Evolutionary conservation across 2,888 invertebrate genomes (phyloP).

Genomic region (Drosophila cognata): DNA sequence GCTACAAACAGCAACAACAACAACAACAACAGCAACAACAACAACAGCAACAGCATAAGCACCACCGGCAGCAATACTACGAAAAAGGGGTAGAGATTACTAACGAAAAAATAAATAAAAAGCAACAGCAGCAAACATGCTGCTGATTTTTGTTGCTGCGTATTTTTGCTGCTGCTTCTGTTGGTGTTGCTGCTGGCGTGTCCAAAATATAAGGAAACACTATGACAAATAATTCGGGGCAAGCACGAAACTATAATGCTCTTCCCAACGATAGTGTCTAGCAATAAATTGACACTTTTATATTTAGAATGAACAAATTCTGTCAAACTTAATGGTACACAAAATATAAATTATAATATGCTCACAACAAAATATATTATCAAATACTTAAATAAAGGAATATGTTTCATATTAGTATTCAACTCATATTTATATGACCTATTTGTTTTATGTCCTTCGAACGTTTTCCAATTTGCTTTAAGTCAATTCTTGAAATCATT

Average conservation of each 20-base stretch:
- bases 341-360: background rate
- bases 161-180: conserved; percentile 30
- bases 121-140: conserved; percentile 64
- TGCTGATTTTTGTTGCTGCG: conserved; percentile 56
- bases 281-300: background rate
- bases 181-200: conserved; percentile 20
- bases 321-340: background rate
- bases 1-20: conserved; percentile 27
- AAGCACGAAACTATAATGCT: conserved; percentile 21
- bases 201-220: conserved; percentile 30
- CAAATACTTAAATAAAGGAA: background rate
- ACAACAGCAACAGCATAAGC: conserved; percentile 22
- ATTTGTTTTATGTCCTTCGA: background rate
- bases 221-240: background rate
- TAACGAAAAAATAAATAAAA: conserved; percentile 74
- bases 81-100: conserved; percentile 73
- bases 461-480: background rate
- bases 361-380: background rate
- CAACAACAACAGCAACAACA: conserved; percentile 31
- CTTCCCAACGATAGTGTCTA: conserved; percentile 1
- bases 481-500: background rate
- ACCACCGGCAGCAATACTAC: conserved; percentile 36
- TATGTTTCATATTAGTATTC: background rate
- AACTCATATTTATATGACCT: background rate
- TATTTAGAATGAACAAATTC: background rate